Evolutionary conservation across 2,113 vertebrate species (phyloP).

Genomic region (Halcyon senegalensis): DNA sequence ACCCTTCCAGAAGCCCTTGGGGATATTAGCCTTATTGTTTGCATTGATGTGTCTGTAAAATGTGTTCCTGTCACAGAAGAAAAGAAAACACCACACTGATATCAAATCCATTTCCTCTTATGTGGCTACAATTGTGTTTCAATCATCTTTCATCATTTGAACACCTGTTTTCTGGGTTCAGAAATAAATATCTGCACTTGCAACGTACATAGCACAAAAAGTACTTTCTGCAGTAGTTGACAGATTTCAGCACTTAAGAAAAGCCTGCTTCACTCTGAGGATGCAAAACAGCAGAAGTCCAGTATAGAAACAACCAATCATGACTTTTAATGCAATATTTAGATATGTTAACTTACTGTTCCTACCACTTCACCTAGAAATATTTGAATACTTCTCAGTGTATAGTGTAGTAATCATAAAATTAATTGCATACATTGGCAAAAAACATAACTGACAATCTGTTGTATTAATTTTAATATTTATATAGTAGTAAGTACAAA

Average conservation of each 20-base stretch:
- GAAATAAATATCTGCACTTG: not conserved
- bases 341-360: not conserved
- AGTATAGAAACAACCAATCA: not conserved
- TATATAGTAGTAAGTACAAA: not conserved
- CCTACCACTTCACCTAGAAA: not conserved
- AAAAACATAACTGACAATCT: not conserved
- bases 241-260: not conserved
- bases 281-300: not conserved
- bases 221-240: not conserved
- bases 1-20: not conserved
- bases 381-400: not conserved
- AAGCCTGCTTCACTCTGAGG: not conserved
- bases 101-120: not conserved
- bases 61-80: not conserved
- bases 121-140: not conserved
- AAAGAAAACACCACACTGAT: not conserved
- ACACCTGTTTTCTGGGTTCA: not conserved
- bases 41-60: not conserved
- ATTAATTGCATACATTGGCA: not conserved
- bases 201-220: not conserved
- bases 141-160: not conserved
- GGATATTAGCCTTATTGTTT: not conserved
- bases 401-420: not conserved
- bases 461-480: not conserved
- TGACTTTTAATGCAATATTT: not conserved